Evolutionary conservation across 1,140 invertebrate species (phyloP).

Genomic region (Thalassaphorura encarpata): DNA sequence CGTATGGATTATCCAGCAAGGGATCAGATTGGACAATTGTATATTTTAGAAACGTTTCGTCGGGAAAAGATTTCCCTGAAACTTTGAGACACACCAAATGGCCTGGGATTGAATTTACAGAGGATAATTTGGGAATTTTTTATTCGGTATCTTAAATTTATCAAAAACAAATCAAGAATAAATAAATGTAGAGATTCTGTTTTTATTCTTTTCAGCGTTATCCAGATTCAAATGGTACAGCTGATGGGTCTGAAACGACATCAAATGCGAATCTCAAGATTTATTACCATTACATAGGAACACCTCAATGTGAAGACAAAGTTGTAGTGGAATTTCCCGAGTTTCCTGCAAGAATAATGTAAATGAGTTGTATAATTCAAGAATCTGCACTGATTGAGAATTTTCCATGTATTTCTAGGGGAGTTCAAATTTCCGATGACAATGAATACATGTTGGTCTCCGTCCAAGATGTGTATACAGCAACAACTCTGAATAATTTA

Average conservation of each 20-base stretch:
- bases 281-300: conserved; percentile 82
- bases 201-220: conserved; percentile 51
- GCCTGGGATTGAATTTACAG: conserved; percentile 82
- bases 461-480: conserved; percentile 59
- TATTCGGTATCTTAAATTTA: conserved; percentile 50
- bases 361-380: too few species aligned
- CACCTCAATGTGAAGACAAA: conserved; percentile 75
- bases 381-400: too few species aligned
- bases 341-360: conserved; percentile 83
- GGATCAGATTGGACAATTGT: conserved; percentile 95
- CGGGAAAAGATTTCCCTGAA: conserved; percentile 78
- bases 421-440: conserved; percentile 36
- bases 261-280: conserved; percentile 74
- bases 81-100: conserved; percentile 83
- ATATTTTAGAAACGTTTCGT: conserved; percentile 63
- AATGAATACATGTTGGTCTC: not conserved
- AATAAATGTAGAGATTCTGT: too few species aligned
- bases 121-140: conserved; percentile 89
- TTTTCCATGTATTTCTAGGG: too few species aligned
- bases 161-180: conserved; percentile 4
- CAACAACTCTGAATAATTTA: not conserved
- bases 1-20: conserved; percentile 80
- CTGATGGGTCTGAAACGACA: conserved; percentile 88
- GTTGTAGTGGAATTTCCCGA: conserved; percentile 83
- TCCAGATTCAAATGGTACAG: conserved; percentile 63